Conservation (phyloP, 2,888 invertebrate genomes). For the Nymphalis c-album region DNA sequence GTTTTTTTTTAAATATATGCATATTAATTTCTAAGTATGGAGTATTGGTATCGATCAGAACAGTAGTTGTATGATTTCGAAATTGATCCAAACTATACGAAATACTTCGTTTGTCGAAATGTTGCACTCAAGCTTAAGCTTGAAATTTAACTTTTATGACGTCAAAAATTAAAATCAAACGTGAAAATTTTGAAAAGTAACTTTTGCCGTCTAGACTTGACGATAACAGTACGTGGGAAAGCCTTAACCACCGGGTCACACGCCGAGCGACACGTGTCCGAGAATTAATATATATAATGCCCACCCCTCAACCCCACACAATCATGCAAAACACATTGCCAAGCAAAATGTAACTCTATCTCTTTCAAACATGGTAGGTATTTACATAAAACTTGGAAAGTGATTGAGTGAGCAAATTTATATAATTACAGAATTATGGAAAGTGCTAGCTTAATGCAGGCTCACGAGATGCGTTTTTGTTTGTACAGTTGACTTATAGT, state of each 20-base stretch:
- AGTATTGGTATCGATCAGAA: no score
- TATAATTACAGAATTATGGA: slow-evolving; percentile 29
- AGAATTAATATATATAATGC: slow-evolving; percentile 10
- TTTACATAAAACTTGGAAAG: neutral
- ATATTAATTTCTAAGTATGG: no score
- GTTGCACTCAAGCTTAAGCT: no score
- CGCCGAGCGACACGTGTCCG: slow-evolving; percentile 20
- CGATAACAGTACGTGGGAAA: slow-evolving; percentile 20
- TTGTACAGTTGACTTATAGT: slow-evolving; percentile 3
- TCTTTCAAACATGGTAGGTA: no score
- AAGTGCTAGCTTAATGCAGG: slow-evolving; percentile 21
- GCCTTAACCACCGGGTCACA: slow-evolving; percentile 15
- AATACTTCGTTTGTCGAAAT: no score
- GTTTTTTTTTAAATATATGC: no score
- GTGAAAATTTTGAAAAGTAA: slow-evolving; percentile 3
- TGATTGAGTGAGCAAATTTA: slow-evolving; percentile 21
- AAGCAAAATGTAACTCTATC: neutral
- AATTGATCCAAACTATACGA: no score
- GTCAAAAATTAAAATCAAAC: neutral
- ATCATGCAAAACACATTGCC: neutral
- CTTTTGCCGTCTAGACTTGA: slow-evolving; percentile 5
- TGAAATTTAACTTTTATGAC: no score
- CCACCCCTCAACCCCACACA: slow-evolving; percentile 2
- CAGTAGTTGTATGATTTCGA: no score
- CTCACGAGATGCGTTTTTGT: slow-evolving; percentile 10